Base-by-base conservation (phyloP, 1,140 invertebrate species). In the Lysiphlebus fabarum region DNA sequence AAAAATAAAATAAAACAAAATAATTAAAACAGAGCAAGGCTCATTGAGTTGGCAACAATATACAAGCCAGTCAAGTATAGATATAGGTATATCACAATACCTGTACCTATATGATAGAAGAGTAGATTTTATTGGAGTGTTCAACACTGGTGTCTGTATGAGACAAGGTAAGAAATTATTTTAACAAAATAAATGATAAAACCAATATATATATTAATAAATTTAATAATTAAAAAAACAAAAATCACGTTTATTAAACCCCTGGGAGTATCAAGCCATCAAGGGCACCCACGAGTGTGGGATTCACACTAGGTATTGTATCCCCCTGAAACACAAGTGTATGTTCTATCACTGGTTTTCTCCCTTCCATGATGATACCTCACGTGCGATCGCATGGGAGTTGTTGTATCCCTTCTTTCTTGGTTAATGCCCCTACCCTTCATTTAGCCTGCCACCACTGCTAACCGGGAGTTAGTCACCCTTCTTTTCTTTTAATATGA, bases 341-440 rank as follows among this genome's bases (percentile, higher is more conserved):
- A 51, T 60, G 58, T 60, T 60, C 58, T 60, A 44, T 60, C 58
- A 47, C 45, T 44, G 42, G 42, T 48, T 53, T 54, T 59, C 58
- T 61, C 58, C 53, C 58, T 65, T 61, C 53, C 58, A 42, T 58
- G 53, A 51, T 40, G 41, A 50, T 56, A 58, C 55, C 57, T 60
- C 61, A 50, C 17, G 17, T 26, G 50, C 50, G 36, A 58, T 62
- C 58, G 59, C 59, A 59, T 57, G 50, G 60, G 55, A 53, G 54
- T 57, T 58, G 56, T 64, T 58, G 56, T 64, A 59, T 62, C 64
- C 64, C 64, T 65, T 65, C 63, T 65, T 65, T 65, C 64, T 65
- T 65, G 64, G 58, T 50, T 26, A 41, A 50, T 65, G 58, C 64
- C 64, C 61, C 64, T 65, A 65, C 64, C 64, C 61, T 48, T 50